Conservation (phyloP, 2,888 invertebrate species). For the Rugalucina vietnamica region DNA sequence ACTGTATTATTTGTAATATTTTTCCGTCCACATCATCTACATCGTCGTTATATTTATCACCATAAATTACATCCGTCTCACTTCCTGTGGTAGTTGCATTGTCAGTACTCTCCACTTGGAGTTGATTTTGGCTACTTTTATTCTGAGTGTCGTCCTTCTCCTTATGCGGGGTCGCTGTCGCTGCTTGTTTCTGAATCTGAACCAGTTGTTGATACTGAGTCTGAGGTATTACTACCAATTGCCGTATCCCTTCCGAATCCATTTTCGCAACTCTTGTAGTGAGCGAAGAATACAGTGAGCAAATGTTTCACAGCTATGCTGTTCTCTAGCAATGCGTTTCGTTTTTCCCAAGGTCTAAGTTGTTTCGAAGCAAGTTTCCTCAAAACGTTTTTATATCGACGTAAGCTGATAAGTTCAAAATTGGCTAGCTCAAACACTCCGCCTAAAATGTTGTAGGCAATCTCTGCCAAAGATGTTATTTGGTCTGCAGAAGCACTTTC, state of each 20-base stretch:
- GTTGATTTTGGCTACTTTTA: no score
- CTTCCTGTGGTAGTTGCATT: no score
- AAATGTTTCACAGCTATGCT: neutral
- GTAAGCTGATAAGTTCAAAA: neutral
- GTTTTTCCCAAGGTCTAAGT: neutral
- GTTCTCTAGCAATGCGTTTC: neutral
- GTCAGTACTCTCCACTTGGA: no score
- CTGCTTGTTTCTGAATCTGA: neutral
- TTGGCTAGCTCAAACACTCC: slow-evolving; percentile 10
- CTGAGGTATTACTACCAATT: slow-evolving; percentile 4
- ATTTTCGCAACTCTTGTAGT: neutral
- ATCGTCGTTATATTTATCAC: no score
- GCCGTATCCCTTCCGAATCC: neutral
- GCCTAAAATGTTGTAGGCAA: neutral
- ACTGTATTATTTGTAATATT: neutral
- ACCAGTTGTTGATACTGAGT: slow-evolving; percentile 12
- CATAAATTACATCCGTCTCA: no score
- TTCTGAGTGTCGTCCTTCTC: no score
- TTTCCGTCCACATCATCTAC: no score
- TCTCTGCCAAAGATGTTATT: neutral
- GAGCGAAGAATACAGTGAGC: neutral
- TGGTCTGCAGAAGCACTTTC: slow-evolving; percentile 2
- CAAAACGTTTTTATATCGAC: slow-evolving; percentile 3
- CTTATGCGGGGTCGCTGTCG: neutral
- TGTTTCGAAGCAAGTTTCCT: slow-evolving; percentile 2